Base-by-base conservation (phyloP, 1,140 invertebrate genomes). In the Drosophila albomicans region DNA sequence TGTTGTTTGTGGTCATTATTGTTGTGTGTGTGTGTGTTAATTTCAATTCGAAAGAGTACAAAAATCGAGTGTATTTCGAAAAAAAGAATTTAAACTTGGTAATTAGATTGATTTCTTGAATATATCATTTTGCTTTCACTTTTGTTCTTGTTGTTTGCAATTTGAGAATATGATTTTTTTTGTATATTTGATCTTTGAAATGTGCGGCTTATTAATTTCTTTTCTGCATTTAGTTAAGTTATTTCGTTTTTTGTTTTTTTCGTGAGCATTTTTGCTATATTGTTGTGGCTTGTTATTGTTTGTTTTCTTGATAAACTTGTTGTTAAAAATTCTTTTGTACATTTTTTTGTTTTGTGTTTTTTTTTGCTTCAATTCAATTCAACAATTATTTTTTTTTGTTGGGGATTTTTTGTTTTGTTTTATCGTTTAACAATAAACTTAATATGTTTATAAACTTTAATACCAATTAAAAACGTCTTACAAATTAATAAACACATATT, bases 381-480 rank as follows among this genome's bases (percentile, higher is more conserved):
- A 71, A 72, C 69, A 72, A 65, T 72, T 72, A 7, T 64, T 58
- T 13, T 58, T 35, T 4, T 7, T 46, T 30, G n/a, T 4, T 20
- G 20, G 20, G 20, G 20, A 20, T 20, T 11, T n/a, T 48, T 48
- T 67, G 6, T 56, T 67, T 38, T 51, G 11, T 1, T 58, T 67
- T 43, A 41, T 59, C 3, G 8, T 67, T 58, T 49, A 75, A 75
- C 72, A 75, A 63, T 63, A 75, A 75, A 75, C 72, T 75, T 75
- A 75, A 70, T 75, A 70, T 45, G 35, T 30, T 65, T 43, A 59
- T 49, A 32, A 65, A 65, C 51, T 51, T 61, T 11, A 15, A 57
- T 75, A 57, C 72, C 66, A 75, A 75, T 73, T 58, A 38, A 52
- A 73, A 72, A 72, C 63, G 35, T 20, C 70, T 73, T 73, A 73